These are phyloP conservation scores for Pseudorectes ferrugineus DNA, from an alignment of 2,113 vertebrate species.

Conservation along the genomic window DNA sequence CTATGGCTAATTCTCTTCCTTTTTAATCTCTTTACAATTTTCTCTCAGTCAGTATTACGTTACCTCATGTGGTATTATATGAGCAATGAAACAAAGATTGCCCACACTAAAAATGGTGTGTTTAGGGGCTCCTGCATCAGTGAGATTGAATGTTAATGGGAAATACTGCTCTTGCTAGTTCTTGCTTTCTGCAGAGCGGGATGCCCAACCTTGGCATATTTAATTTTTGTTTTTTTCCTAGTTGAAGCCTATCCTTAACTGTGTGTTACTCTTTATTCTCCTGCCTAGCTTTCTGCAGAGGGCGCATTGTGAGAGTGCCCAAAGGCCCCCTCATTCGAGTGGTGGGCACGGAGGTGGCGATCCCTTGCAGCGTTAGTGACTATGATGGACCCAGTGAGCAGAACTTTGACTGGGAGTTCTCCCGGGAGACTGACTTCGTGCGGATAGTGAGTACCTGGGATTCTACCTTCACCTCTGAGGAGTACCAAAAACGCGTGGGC, in stretches of 20 bases:
- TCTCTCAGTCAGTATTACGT: background rate
- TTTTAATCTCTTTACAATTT: background rate
- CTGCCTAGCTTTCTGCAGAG: conserved; percentile 69
- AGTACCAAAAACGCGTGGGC: conserved; percentile 74
- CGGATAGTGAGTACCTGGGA: conserved; percentile 90
- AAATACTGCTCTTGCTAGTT: background rate
- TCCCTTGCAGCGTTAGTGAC: conserved; percentile 85
- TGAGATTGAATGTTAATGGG: background rate
- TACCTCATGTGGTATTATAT: background rate
- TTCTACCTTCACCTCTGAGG: conserved; percentile 71
- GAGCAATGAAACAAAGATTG: background rate
- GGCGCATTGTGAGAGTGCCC: conserved; percentile 86
- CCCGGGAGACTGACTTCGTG: conserved; percentile 27
- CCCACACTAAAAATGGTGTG: background rate
- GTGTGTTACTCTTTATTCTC: background rate
- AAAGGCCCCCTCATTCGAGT: conserved; percentile 83
- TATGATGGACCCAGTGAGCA: conserved; percentile 90
- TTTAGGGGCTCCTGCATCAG: background rate
- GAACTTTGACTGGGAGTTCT: conserved; percentile 91
- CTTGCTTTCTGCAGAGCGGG: background rate
- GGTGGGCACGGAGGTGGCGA: conserved; percentile 79
- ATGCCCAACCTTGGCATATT: background rate
- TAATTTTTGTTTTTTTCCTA: background rate
- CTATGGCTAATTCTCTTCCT: background rate
- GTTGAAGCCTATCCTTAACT: background rate